phyloP scores from a whole-genome alignment of 2,797 vertebrate genomes.

The Anableps anableps region DNA sequence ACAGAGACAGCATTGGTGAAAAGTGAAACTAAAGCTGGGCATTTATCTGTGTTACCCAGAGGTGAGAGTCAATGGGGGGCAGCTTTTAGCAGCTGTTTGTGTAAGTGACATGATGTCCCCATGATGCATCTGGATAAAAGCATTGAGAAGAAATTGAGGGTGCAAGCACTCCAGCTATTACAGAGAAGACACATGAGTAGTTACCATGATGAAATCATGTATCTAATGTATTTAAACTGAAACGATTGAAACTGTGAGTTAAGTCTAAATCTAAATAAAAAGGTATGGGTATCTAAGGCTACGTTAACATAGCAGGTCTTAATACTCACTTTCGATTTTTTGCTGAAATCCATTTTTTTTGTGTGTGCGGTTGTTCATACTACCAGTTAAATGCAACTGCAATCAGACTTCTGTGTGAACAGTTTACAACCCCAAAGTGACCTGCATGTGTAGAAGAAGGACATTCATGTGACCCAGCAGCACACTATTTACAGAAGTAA shows the following conservation, averaged over 20 bases:
- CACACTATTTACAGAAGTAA: too few species aligned
- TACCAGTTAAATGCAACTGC: too few species aligned
- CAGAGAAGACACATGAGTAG: conserved; percentile 37
- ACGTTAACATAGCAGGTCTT: too few species aligned
- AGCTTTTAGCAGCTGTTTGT: conserved; percentile 77
- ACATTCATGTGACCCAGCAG: too few species aligned
- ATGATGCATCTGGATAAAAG: conserved; percentile 60
- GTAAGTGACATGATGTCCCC: conserved; percentile 57
- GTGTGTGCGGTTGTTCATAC: too few species aligned
- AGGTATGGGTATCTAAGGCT: not conserved
- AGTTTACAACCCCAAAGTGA: too few species aligned
- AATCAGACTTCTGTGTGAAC: too few species aligned
- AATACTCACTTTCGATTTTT: too few species aligned
- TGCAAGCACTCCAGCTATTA: conserved; percentile 57
- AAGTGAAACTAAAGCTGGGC: conserved; percentile 54
- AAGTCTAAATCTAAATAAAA: not conserved
- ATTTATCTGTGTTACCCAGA: conserved; percentile 72
- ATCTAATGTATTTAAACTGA: not conserved
- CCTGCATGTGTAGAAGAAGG: too few species aligned
- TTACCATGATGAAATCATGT: conserved; percentile 37
- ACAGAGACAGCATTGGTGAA: conserved; percentile 28
- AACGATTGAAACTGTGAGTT: not conserved
- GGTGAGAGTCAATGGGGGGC: conserved; percentile 68
- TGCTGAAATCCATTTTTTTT: too few species aligned
- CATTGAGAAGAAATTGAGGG: conserved; percentile 58